Evolutionary conservation across 2,797 vertebrate species (phyloP), one percentile per base, ranked within the genome.

Genomic region (Cyprinodon diabolis): DNA sequence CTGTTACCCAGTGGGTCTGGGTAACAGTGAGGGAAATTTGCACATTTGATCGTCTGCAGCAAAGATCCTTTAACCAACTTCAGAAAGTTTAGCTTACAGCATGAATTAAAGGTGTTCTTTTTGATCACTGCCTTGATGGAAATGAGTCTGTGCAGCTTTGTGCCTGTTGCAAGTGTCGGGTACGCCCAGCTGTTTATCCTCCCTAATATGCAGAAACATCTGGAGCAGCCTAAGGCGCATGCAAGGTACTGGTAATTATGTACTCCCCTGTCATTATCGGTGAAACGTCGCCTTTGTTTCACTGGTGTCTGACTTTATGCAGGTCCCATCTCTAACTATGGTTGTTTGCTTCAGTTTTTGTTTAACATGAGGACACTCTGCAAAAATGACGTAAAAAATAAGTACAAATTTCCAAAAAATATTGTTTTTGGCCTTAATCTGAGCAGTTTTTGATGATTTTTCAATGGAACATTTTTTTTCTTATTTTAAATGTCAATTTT

Each of bases 201-300:
- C 72, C 76, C 47, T 80, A 66, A 79, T 71, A 77, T 72, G 74
- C 78, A 55, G 1, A 70, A 75, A 77, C 89, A 90, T 87, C 86
- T 86, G 87, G 78, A 77, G 76, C 1, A 76, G 84, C 87, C 81
- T 54, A 66, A 65, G 84, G 84, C 84, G 19, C 11, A 13, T 30
- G n/a, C 65, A 25, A 13, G 10, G 15, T 63, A 14, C 68, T 69
- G 71, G 79, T 71, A 75, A 82, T 78, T 80, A 80, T 65, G 66
- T 0, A 12, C 51, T 12, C 45, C 60, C 71, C n/a, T 37, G 54
- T 78, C 74, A 45, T 23, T 81, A 76, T 66, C n/a, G n/a, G 58
- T 78, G 52, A 86, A 82, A 73, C 62, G 71, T n/a, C 57, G 69
- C 74, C 60, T 78, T 11, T 67, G 45, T 57, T 48, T 66, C 15